Evolutionary conservation across 2,797 vertebrate genomes (phyloP).

Genomic region (Astyanax mexicanus): DNA sequence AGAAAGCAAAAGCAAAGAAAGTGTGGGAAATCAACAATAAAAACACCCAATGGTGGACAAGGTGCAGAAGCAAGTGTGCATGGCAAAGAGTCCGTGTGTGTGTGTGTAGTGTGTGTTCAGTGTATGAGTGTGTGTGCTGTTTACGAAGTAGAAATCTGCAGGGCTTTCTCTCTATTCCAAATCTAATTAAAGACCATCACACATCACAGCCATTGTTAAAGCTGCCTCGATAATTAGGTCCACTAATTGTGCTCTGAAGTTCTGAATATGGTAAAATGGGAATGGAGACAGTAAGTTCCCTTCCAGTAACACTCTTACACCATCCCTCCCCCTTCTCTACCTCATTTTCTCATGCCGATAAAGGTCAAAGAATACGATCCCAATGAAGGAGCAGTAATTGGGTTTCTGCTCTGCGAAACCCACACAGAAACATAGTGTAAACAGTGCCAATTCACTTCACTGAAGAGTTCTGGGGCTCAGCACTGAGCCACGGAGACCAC

Average conservation of each 20-base stretch:
- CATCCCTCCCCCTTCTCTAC: not conserved
- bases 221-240: constrained; percentile 49
- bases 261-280: constrained; percentile 46
- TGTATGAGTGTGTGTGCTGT: constrained; percentile 6
- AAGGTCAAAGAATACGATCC: constrained; percentile 56
- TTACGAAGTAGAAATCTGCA: constrained; percentile 17
- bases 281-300: constrained; percentile 25
- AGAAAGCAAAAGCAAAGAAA: not conserved
- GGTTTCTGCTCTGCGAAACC: constrained; percentile 41
- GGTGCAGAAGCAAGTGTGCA: not conserved
- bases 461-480: constrained; percentile 14
- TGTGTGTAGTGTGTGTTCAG: not conserved
- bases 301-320: constrained; percentile 1
- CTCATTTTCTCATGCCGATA: constrained; percentile 40
- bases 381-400: constrained; percentile 51
- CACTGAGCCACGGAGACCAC: constrained; percentile 7
- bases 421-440: constrained; percentile 49
- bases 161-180: constrained; percentile 33
- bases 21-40: not conserved
- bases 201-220: constrained; percentile 30
- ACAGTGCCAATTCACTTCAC: constrained; percentile 35
- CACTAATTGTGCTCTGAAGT: constrained; percentile 54
- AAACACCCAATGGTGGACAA: not conserved
- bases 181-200: constrained; percentile 59
- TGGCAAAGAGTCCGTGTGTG: not conserved